phyloP scores from a whole-genome alignment of 92 coral and sea anemone genomes.

The Chrysogorgia sp. region DNA sequence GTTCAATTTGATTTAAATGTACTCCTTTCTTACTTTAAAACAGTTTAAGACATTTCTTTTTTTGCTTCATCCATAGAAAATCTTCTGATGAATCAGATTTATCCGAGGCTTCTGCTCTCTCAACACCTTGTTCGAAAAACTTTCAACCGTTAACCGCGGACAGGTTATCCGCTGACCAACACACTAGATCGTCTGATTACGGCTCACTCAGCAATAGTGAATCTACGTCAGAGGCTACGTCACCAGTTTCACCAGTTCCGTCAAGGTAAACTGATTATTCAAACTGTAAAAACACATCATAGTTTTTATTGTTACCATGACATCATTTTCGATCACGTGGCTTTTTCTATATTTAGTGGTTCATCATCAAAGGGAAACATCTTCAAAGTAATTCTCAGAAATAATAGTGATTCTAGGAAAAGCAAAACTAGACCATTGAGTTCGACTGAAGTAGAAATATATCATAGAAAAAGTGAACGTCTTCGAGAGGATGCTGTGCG shows the following conservation, averaged over 20 bases:
- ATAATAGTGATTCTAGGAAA: conserved; percentile 24
- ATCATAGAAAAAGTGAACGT: conserved; percentile 17
- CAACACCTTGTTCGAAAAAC: conserved; percentile 30
- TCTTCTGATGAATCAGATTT: conserved; percentile 37
- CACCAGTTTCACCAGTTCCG: background rate
- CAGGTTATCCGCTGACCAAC: background rate
- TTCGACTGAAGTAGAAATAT: conserved; percentile 37
- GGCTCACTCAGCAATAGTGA: conserved; percentile 37
- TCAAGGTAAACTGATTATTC: background rate
- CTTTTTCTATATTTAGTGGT: background rate
- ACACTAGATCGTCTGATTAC: conserved; percentile 17
- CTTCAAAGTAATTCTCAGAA: conserved; percentile 42
- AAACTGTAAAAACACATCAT: no score
- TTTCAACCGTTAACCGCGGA: conserved; percentile 30
- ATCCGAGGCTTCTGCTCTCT: conserved; percentile 24
- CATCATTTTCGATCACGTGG: background rate
- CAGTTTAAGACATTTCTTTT: no score
- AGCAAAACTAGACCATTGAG: conserved; percentile 29
- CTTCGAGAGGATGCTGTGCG: conserved; percentile 10
- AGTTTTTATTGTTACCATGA: no score
- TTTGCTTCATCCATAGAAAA: background rate
- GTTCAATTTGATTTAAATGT: no score
- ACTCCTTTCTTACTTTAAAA: background rate
- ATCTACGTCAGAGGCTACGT: conserved; percentile 27
- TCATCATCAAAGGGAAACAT: conserved; percentile 19